phyloP scores from a whole-genome alignment of 2,113 vertebrate genomes.

The Chionis minor region DNA sequence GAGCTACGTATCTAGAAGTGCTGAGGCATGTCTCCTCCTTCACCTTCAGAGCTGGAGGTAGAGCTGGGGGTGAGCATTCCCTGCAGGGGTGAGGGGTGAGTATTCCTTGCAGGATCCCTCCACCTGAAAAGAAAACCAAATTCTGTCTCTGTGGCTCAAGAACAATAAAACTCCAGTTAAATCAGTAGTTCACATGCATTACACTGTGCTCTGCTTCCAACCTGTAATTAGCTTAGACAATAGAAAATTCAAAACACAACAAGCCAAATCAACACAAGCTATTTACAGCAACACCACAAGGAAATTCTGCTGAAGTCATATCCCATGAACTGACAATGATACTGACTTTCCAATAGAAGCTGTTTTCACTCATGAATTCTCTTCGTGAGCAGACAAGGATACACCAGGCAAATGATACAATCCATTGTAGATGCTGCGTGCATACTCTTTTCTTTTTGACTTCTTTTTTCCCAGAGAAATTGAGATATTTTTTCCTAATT shows the following conservation, averaged over 20 bases:
- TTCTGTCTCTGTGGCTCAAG: background rate
- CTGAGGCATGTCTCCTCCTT: background rate
- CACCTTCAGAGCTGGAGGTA: background rate
- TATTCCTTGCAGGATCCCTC: background rate
- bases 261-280: slow-evolving; percentile 26
- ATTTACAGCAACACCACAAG: slow-evolving; percentile 14
- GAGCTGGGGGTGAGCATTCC: background rate
- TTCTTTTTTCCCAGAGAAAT: background rate
- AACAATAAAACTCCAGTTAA: slow-evolving; percentile 23
- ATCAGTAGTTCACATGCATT: background rate
- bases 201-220: slow-evolving; percentile 1
- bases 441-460: background rate
- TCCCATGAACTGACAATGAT: background rate
- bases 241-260: slow-evolving; percentile 46
- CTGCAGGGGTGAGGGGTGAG: background rate
- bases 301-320: background rate
- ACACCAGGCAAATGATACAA: background rate
- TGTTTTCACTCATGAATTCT: background rate
- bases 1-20: background rate
- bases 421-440: background rate
- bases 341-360: background rate
- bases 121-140: background rate
- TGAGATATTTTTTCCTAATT: background rate
- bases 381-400: background rate
- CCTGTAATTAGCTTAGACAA: slow-evolving; percentile 46